phyloP scores from a whole-genome alignment of 2,888 invertebrate species.

The Carpatolechia fugitivella region DNA sequence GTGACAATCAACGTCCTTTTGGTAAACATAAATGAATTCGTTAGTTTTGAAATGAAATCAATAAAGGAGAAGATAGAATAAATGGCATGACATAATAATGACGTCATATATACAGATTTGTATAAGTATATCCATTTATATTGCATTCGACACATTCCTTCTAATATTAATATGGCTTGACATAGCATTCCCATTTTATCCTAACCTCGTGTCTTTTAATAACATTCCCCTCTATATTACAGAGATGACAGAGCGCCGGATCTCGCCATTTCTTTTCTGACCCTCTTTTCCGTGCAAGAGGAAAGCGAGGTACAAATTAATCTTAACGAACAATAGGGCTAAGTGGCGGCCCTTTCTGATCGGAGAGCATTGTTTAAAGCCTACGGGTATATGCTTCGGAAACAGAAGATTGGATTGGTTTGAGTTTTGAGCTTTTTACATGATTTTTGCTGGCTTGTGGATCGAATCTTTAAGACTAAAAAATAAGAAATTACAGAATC shows the following conservation, averaged over 20 bases:
- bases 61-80: too few species aligned
- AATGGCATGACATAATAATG: too few species aligned
- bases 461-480: too few species aligned
- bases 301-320: conserved; percentile 55
- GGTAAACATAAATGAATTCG: too few species aligned
- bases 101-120: too few species aligned
- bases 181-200: conserved; percentile 7
- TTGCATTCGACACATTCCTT: not conserved
- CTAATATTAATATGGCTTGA: conserved; percentile 6
- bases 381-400: too few species aligned
- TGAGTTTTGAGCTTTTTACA: too few species aligned
- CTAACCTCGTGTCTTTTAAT: conserved; percentile 29
- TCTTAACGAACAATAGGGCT: conserved; percentile 52
- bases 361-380: conserved; percentile 32
- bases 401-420: too few species aligned
- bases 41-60: too few species aligned
- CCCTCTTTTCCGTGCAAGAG: not conserved
- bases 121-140: not conserved
- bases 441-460: too few species aligned
- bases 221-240: conserved; percentile 46
- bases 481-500: too few species aligned
- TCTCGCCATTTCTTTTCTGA: conserved; percentile 6
- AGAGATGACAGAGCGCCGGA: conserved; percentile 13
- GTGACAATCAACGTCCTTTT: too few species aligned
- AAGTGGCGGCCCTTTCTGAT: conserved; percentile 46